phyloP scores from a whole-genome alignment of 2,797 vertebrate genomes.

The Xenentodon cancila region DNA sequence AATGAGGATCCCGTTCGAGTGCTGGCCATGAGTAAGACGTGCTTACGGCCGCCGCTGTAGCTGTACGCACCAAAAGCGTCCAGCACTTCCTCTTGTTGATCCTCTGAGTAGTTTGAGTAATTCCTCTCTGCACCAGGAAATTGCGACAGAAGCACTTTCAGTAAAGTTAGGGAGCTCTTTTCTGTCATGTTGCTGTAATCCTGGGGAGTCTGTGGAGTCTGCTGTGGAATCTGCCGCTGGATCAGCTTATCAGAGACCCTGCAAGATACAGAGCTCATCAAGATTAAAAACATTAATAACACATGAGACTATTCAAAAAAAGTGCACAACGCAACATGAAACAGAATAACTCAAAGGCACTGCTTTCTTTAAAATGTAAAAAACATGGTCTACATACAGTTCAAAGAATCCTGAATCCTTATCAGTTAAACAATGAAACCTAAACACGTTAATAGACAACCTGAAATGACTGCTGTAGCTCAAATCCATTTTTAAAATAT shows the following conservation, averaged over 20 bases:
- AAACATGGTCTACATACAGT: too few relatives aligned
- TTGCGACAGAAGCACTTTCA: slow-evolving; percentile 71
- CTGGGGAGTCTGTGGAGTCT: slow-evolving; percentile 81
- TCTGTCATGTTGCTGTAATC: slow-evolving; percentile 78
- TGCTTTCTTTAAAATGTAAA: too few relatives aligned
- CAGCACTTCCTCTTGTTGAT: slow-evolving; percentile 31
- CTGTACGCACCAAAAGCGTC: slow-evolving; percentile 8
- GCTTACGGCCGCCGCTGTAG: slow-evolving; percentile 74
- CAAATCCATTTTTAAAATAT: too few relatives aligned
- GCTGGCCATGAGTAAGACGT: slow-evolving; percentile 93
- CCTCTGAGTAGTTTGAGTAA: slow-evolving; percentile 62
- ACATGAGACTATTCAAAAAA: not conserved
- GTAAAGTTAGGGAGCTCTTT: slow-evolving; percentile 80
- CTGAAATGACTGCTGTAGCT: too few relatives aligned
- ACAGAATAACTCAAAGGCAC: too few relatives aligned
- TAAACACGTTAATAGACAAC: too few relatives aligned
- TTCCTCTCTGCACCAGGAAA: slow-evolving; percentile 72
- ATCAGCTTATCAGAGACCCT: slow-evolving; percentile 94
- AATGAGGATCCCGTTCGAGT: slow-evolving; percentile 96
- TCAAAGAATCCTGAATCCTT: too few relatives aligned
- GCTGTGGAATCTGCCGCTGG: slow-evolving; percentile 77
- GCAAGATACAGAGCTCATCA: slow-evolving; percentile 34
- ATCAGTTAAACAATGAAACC: too few relatives aligned
- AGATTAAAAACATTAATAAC: not conserved
- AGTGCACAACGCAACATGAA: too few relatives aligned